phyloP scores from a whole-genome alignment of 1,140 invertebrate species.

The Eupristina koningsbergeri region DNA sequence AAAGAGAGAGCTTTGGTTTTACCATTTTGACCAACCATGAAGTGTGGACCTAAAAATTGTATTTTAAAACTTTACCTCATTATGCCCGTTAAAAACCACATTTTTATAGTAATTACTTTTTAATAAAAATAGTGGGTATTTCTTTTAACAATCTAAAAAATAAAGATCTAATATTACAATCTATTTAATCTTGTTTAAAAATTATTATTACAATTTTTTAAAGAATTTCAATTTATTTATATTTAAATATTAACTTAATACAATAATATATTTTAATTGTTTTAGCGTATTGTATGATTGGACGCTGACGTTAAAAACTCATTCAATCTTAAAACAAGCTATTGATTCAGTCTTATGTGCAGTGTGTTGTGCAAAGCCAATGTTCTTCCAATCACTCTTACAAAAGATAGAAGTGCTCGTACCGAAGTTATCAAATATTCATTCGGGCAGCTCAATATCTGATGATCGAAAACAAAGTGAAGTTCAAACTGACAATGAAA shows the following conservation, averaged over 20 bases:
- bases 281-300: conserved; percentile 82
- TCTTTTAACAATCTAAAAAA: too few relatives aligned
- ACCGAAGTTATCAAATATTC: conserved; percentile 73
- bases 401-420: conserved; percentile 82
- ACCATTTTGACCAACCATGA: too few relatives aligned
- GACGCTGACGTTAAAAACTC: conserved; percentile 78
- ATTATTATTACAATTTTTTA: too few relatives aligned
- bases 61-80: too few relatives aligned
- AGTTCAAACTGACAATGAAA: conserved; percentile 81
- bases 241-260: conserved; percentile 32
- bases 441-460: conserved; percentile 73
- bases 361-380: conserved; percentile 86
- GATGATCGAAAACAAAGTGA: conserved; percentile 77
- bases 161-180: too few relatives aligned
- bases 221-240: too few relatives aligned
- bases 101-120: too few relatives aligned
- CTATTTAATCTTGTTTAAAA: too few relatives aligned
- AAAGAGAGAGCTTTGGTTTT: too few relatives aligned
- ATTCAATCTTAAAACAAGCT: conserved; percentile 83
- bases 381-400: conserved; percentile 82
- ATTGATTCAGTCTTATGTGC: conserved; percentile 87
- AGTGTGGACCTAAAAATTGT: too few relatives aligned
- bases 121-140: too few relatives aligned
- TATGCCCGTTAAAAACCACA: too few relatives aligned
- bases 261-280: conserved; percentile 49